A percentile compares a stretch with the other conserved stretches of the same genome.
These are phyloP conservation scores for Pinctada fucata DNA, from an alignment of 2,888 invertebrate species.

Conservation along the genomic window DNA sequence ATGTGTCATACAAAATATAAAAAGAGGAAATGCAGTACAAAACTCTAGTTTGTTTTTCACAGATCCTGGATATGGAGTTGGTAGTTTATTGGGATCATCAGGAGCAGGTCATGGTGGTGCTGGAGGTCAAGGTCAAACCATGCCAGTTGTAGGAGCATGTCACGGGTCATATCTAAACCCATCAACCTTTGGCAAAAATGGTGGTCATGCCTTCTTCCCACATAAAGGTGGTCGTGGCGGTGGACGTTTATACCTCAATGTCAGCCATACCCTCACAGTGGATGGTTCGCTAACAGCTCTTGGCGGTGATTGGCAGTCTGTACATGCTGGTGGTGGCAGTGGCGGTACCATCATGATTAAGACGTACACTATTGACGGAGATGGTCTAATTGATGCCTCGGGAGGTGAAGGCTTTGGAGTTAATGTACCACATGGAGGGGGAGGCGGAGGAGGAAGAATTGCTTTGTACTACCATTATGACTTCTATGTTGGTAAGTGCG, in stretches of 20 bases:
- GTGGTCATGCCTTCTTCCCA: slow-evolving; percentile 63
- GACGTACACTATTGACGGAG: slow-evolving; percentile 59
- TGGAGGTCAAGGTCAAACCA: slow-evolving; percentile 61
- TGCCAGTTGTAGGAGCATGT: slow-evolving; percentile 46
- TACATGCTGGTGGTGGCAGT: slow-evolving; percentile 63
- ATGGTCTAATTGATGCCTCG: slow-evolving; percentile 55
- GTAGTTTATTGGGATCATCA: slow-evolving; percentile 49
- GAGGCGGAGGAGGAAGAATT: slow-evolving; percentile 63
- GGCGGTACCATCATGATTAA: slow-evolving; percentile 62
- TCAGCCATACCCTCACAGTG: slow-evolving; percentile 56
- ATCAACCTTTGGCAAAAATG: slow-evolving; percentile 60
- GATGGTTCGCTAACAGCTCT: slow-evolving; percentile 56
- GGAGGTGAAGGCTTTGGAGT: slow-evolving; percentile 60
- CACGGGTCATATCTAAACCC: slow-evolving; percentile 61
- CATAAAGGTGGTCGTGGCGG: slow-evolving; percentile 58
- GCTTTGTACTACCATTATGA: slow-evolving; percentile 62
- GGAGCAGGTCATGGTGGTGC: slow-evolving; percentile 66
- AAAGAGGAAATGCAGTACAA: too few relatives aligned
- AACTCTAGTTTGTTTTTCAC: slow-evolving; percentile 9
- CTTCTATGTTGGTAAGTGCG: slow-evolving; percentile 59
- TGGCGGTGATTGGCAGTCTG: slow-evolving; percentile 60
- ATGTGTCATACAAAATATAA: too few relatives aligned
- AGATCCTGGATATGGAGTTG: slow-evolving; percentile 51
- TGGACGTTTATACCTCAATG: slow-evolving; percentile 55
- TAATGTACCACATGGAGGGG: slow-evolving; percentile 49